A percentile compares a stretch with the other conserved stretches of the same genome.
Conservation (phyloP, 2,888 invertebrate genomes). For the Chesias legatella region DNA sequence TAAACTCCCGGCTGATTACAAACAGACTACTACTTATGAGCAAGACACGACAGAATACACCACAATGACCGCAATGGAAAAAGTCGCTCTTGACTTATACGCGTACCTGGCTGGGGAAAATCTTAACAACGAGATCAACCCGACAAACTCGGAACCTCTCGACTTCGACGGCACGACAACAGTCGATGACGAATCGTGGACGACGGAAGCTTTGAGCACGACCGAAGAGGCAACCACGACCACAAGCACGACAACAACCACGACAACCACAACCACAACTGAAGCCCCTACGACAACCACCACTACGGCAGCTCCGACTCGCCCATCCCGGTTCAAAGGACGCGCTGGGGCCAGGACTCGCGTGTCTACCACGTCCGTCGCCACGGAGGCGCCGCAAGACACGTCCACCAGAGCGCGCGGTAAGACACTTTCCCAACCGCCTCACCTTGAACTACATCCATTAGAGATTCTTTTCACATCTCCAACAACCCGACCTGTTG, state of each 20-base stretch:
- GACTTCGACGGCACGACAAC: conserved; percentile 63
- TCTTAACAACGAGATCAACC: conserved; percentile 79
- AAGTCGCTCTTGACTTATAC: conserved; percentile 90
- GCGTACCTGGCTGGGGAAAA: conserved; percentile 86
- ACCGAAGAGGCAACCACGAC: conserved; percentile 76
- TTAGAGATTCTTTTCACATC: conserved; percentile 28
- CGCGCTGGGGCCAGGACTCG: conserved; percentile 67
- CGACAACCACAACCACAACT: conserved; percentile 79
- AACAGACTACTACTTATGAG: conserved; percentile 62
- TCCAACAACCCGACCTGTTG: conserved; percentile 10
- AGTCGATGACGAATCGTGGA: conserved; percentile 54
- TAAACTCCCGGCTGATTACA: conserved; percentile 64
- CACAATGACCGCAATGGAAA: conserved; percentile 86
- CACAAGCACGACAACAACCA: conserved; percentile 79
- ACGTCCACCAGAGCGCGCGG: conserved; percentile 74
- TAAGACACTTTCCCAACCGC: conserved; percentile 35
- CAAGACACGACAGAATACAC: conserved; percentile 82
- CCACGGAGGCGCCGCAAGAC: conserved; percentile 68
- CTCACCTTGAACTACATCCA: conserved; percentile 31
- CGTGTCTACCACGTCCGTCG: conserved; percentile 62
- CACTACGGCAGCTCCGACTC: conserved; percentile 61
- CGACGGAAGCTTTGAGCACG: conserved; percentile 70
- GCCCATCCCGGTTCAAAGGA: conserved; percentile 68
- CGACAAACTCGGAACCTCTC: conserved; percentile 48
- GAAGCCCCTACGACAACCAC: conserved; percentile 75